Conservation (phyloP, 2,797 vertebrate genomes). For the Alouatta caraya region DNA sequence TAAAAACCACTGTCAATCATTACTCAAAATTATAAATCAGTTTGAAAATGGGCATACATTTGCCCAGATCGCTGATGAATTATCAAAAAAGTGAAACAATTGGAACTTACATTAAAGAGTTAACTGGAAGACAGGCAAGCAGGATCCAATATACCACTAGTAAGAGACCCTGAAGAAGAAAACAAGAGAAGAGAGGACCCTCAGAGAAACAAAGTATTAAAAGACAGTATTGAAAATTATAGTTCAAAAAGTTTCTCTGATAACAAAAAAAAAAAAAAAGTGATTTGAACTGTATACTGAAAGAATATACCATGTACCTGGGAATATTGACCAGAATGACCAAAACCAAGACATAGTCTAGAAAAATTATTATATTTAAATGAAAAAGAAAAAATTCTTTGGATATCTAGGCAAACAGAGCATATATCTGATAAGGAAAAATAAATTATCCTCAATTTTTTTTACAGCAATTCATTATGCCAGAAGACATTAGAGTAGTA, state of each 20-base stretch:
- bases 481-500: slow-evolving; percentile 59
- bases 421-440: slow-evolving; percentile 16
- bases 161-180: neutral
- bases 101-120: neutral
- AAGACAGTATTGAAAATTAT: neutral
- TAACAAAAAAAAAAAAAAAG: neutral
- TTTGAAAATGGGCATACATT: neutral
- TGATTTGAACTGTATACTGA: neutral
- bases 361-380: neutral
- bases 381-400: neutral
- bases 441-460: slow-evolving; percentile 54
- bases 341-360: slow-evolving; percentile 17
- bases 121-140: slow-evolving; percentile 16
- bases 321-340: neutral
- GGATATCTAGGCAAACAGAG: slow-evolving; percentile 10
- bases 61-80: neutral
- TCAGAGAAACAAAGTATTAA: neutral
- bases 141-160: slow-evolving; percentile 34
- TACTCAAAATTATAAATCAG: neutral
- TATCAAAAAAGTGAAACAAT: neutral
- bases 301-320: neutral
- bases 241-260: neutral
- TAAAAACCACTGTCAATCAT: neutral
- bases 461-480: slow-evolving; percentile 59
- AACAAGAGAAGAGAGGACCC: neutral